phyloP scores from a whole-genome alignment of 2,113 vertebrate species.

The Siniperca knerii region DNA sequence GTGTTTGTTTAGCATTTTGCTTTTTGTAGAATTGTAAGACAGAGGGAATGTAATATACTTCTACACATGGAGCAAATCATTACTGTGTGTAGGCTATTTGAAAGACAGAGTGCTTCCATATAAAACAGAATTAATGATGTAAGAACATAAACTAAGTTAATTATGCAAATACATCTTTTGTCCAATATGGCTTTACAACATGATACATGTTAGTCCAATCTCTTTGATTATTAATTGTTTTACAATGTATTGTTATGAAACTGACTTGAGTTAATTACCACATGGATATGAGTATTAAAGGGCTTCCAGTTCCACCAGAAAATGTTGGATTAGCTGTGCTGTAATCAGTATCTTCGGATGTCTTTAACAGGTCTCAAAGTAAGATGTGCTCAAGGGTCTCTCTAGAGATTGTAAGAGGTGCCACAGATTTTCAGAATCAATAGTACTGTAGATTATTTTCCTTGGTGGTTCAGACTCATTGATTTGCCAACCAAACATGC shows the following conservation, averaged over 20 bases:
- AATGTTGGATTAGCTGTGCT: neutral
- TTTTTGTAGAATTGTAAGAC: slow-evolving; percentile 32
- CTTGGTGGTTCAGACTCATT: slow-evolving; percentile 54
- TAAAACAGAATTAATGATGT: neutral
- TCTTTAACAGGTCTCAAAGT: slow-evolving; percentile 15
- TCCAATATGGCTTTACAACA: neutral
- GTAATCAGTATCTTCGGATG: slow-evolving; percentile 1
- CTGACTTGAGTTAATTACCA: slow-evolving; percentile 17
- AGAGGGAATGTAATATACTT: slow-evolving; percentile 4
- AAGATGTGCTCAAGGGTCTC: slow-evolving; percentile 43
- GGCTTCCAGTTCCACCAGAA: neutral
- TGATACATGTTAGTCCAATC: neutral
- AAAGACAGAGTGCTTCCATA: neutral
- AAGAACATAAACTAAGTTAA: neutral
- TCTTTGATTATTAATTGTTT: slow-evolving; percentile 7
- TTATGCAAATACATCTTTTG: slow-evolving; percentile 8
- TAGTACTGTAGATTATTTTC: slow-evolving; percentile 52
- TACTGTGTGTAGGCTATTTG: neutral
- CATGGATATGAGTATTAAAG: slow-evolving; percentile 6
- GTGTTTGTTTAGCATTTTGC: slow-evolving; percentile 56
- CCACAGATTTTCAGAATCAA: slow-evolving; percentile 57
- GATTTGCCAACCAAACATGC: slow-evolving; percentile 62
- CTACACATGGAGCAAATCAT: slow-evolving; percentile 1
- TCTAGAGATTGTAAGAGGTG: slow-evolving; percentile 45
- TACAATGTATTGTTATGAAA: neutral